Base-by-base conservation (phyloP, 2,888 invertebrate species). In the Drosophila atripex region DNA sequence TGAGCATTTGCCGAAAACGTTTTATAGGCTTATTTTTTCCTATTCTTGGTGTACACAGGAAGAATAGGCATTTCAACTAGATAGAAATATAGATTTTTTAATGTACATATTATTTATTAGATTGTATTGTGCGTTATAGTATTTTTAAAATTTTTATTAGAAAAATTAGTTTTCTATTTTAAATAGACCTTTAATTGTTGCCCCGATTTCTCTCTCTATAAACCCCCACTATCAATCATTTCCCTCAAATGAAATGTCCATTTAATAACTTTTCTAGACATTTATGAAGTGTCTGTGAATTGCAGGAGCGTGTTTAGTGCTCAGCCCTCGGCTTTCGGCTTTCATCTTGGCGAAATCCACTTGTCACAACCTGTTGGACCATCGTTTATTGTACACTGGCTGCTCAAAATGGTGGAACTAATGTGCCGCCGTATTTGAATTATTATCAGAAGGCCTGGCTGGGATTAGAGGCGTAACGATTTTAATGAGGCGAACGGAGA, bases 321-420 rank as follows among this genome's bases (percentile, higher is more conserved):
- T 43, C 9, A 16, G 39, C 21, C 11, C 1, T 7, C n/a, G n/a
- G 35, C 7, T 6, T 35, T 35, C 35, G n/a, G 35, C 71, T 45
- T 45, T 35, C 12, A 45, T 45, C 18, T 28, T 25, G 16, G n/a
- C 51, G 16, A 60, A 60, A 64, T 76, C 59, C 73, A 71, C 78
- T 75, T 60, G 61, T 61, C 45, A 55, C 71, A 79, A 84, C 84
- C 82, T 82, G 82, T 82, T 82, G 80, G 82, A 65, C 69, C 57
- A 49, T 60, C 76, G 75, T 77, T 80, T 80, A 80, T 78, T 77
- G 76, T 73, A 46, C 73, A 43, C 55, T 61, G 57, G 54, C 49
- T 83, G 80, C 70, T 68, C 71, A 77, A 80, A 78, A 80, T 63
- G 74, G 78, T 71, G 83, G 83, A 80, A 85, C 83, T 84, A 84